Evolutionary conservation across 2,797 vertebrate species (phyloP), one percentile per base, ranked within the genome.

Genomic region (Melanotaenia boesemani): DNA sequence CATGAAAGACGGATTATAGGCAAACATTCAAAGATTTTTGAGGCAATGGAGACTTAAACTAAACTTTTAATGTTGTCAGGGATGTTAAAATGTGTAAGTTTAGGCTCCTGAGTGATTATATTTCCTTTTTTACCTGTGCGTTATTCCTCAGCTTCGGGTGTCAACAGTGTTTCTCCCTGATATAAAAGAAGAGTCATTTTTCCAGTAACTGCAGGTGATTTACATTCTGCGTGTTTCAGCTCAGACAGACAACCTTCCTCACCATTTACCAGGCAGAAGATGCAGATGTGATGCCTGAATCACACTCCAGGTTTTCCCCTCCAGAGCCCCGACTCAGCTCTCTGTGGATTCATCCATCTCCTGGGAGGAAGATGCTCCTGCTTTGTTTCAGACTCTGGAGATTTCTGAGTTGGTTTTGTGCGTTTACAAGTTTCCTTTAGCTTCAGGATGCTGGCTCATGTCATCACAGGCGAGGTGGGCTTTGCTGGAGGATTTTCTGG

Each of bases 391-490:
- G 48, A 59, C 79, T 69, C 65, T 30, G 62, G 3, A 64, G 62
- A 59, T 46, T 58, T 76, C 46, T 50, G 67, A 70, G 69, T 80
- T 62, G 80, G 74, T 82, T 74, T 78, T 80, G 34, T 32, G 36
- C 37, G n/a, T 78, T 78, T 63, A 18, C 36, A 0, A 46, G 36
- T 66, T 50, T 76, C 52, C 66, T 59, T 62, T 34, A 20, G 6
- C 6, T 56, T 22, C 55, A 30, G 3, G 34, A 70, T 26, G 46
- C 63, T 66, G 48, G 2, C n/a, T n/a, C n/a, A n/a, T 36, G 39
- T 44, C 52, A 8, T 59, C 28, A 55, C 36, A 8, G 36, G 50
- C 22, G 16, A 5, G 39, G 56, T 10, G 34, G 22, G 48, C 37
- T 61, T 48, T 20, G 32, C 1, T 6, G 22, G 37, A 57, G 70